Evolutionary conservation across 2,797 vertebrate genomes (phyloP).

Genomic region (Coracias cyanogaster): DNA sequence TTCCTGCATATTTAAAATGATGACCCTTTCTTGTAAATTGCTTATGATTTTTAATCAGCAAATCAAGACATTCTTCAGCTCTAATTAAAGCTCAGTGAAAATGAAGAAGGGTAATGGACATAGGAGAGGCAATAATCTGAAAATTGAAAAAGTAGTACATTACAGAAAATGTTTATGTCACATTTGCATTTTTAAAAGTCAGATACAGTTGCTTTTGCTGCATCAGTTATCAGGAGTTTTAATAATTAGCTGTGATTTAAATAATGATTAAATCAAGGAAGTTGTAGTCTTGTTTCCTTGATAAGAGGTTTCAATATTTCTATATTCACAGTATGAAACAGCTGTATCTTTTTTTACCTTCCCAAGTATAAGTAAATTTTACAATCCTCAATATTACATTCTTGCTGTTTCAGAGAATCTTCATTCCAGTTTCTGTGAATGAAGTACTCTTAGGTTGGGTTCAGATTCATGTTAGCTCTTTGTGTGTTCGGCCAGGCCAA

Average conservation of each 20-base stretch:
- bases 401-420: neutral
- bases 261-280: conserved; percentile 66
- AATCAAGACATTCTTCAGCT: conserved; percentile 50
- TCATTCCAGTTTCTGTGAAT: neutral
- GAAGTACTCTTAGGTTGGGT: neutral
- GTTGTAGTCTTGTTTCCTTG: neutral
- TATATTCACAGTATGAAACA: conserved; percentile 11
- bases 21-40: conserved; percentile 40
- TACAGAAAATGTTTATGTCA: conserved; percentile 47
- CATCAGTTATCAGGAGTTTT: conserved; percentile 36
- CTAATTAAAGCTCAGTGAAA: conserved; percentile 58
- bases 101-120: conserved; percentile 4
- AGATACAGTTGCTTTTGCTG: conserved; percentile 13
- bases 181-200: conserved; percentile 56
- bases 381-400: neutral
- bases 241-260: conserved; percentile 67
- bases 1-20: conserved; percentile 29
- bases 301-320: conserved; percentile 6
- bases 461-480: neutral
- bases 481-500: neutral
- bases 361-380: neutral
- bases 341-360: conserved; percentile 7
- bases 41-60: conserved; percentile 45
- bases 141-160: conserved; percentile 25
- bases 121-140: conserved; percentile 34